A percentile compares a stretch with the other conserved stretches of the same genome.
Conservation (phyloP, 2,888 invertebrate genomes). For the Chironomus tentans region DNA sequence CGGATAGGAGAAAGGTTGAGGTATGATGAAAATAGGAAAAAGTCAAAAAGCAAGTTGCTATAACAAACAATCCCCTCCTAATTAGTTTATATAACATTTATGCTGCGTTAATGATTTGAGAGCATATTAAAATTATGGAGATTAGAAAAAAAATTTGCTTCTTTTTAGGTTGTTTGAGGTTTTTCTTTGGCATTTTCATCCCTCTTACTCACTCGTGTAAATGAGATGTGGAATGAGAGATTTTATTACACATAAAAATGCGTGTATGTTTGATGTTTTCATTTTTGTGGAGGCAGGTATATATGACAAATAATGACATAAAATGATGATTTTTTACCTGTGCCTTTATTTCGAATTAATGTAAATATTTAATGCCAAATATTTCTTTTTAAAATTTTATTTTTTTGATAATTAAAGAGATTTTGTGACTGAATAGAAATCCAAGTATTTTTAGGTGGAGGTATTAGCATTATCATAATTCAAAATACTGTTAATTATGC, state of each 20-base stretch:
- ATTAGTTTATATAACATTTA: conserved; percentile 23
- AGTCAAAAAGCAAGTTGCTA: conserved; percentile 3
- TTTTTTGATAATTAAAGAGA: no score
- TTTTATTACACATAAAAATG: neutral
- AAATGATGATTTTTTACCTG: neutral
- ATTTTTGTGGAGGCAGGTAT: neutral
- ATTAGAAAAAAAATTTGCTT: neutral
- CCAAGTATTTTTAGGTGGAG: no score
- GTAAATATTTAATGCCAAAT: no score
- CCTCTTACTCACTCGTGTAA: neutral
- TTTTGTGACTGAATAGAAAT: no score
- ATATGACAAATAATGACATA: neutral
- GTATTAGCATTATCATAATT: no score
- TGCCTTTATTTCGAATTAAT: no score
- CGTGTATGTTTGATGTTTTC: neutral
- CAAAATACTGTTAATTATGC: no score
- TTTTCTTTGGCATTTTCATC: neutral
- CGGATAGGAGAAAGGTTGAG: neutral
- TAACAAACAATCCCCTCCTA: conserved; percentile 19
- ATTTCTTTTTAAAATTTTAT: no score
- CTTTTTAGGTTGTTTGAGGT: neutral
- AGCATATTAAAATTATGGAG: conserved; percentile 8
- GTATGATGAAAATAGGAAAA: neutral
- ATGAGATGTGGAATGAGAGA: neutral
- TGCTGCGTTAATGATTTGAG: neutral